phyloP scores from a whole-genome alignment of 1,140 invertebrate genomes.

The Coelopa frigida region DNA sequence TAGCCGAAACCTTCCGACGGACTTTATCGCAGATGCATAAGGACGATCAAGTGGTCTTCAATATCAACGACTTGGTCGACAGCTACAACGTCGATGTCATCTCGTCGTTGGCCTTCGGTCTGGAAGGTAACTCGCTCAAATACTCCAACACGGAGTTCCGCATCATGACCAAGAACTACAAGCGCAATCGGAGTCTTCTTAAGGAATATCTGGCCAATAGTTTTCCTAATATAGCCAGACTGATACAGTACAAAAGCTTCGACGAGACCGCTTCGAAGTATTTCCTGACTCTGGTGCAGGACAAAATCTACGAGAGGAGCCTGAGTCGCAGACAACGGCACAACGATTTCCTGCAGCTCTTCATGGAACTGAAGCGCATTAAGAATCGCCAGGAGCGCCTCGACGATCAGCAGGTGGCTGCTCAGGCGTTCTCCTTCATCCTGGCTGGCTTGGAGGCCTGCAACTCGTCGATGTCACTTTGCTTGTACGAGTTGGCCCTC shows the following conservation, averaged over 20 bases:
- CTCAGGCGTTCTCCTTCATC: conserved; percentile 40
- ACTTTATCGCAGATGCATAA: neutral
- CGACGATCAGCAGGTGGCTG: conserved; percentile 27
- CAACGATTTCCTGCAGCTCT: conserved; percentile 35
- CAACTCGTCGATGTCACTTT: conserved; percentile 51
- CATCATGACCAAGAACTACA: conserved; percentile 23
- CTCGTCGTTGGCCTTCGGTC: conserved; percentile 25
- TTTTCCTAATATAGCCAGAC: conserved; percentile 26
- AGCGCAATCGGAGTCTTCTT: conserved; percentile 24
- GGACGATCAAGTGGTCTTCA: neutral
- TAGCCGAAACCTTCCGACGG: conserved; percentile 21
- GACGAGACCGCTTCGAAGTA: conserved; percentile 19
- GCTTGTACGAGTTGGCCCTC: conserved; percentile 52
- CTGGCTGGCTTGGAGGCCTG: conserved; percentile 49
- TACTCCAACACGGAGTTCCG: conserved; percentile 44
- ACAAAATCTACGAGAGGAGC: conserved; percentile 26
- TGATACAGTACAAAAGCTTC: conserved; percentile 26
- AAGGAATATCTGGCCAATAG: conserved; percentile 25
- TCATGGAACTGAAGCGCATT: conserved; percentile 46
- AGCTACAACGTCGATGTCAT: conserved; percentile 27
- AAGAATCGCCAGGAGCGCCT: conserved; percentile 15
- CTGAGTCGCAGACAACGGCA: conserved; percentile 3
- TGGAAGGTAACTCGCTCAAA: conserved; percentile 29
- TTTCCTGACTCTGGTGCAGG: conserved; percentile 21
- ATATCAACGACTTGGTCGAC: conserved; percentile 27